These are phyloP conservation scores for Periplaneta americana DNA, from an alignment of 1,140 invertebrate genomes.

Conservation along the genomic window DNA sequence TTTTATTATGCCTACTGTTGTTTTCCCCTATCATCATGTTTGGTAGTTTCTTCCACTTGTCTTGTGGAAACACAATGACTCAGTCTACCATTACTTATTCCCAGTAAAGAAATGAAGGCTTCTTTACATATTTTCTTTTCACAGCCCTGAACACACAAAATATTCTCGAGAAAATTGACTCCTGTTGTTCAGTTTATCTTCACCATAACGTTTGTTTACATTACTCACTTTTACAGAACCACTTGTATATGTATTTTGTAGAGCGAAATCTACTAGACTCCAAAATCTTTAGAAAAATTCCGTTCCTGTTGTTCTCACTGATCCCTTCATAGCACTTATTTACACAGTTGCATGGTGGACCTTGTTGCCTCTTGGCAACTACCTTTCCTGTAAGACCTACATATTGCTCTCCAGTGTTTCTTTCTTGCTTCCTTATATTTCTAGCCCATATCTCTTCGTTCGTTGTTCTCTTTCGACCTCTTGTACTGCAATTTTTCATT, in stretches of 20 bases:
- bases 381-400: neutral
- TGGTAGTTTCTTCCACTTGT: neutral
- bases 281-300: neutral
- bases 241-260: neutral
- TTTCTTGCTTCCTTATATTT: neutral
- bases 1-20: neutral
- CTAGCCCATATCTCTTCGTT: neutral
- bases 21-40: neutral
- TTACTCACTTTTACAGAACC: neutral
- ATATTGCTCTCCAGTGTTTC: neutral
- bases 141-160: neutral
- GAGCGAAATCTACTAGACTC: neutral
- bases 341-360: neutral
- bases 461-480: neutral
- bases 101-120: neutral
- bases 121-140: neutral
- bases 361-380: neutral
- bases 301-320: neutral
- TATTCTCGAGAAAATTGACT: neutral
- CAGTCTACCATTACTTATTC: neutral
- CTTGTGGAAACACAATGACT: neutral
- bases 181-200: neutral
- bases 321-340: neutral
- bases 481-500: neutral
- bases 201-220: neutral